A percentile compares a stretch with the other conserved stretches of the same genome.
Conservation (phyloP, 2,113 vertebrate species). For the Diphyllodes magnificus region DNA sequence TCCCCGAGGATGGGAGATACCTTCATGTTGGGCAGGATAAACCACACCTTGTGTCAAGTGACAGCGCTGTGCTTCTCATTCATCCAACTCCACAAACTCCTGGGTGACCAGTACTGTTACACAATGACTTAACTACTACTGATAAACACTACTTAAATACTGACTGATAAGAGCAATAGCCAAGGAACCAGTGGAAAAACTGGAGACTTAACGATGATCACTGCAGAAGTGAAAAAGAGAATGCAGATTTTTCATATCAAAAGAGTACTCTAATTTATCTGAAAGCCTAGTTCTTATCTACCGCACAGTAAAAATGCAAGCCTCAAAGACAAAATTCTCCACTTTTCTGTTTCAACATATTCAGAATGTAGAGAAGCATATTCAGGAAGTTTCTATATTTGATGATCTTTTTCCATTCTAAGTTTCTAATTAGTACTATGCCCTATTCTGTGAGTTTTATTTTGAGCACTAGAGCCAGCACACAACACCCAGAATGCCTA, state of each 20-base stretch:
- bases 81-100: background rate
- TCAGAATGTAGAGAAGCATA: conserved; percentile 42
- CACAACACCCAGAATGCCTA: conserved; percentile 42
- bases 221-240: background rate
- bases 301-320: background rate
- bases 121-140: background rate
- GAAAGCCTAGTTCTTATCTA: conserved; percentile 12
- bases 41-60: background rate
- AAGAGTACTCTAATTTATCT: background rate
- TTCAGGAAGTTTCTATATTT: conserved; percentile 64
- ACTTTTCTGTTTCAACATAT: conserved; percentile 27
- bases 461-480: conserved; percentile 50
- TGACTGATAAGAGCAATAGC: background rate
- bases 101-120: background rate
- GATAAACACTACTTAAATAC: background rate
- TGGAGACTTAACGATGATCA: background rate
- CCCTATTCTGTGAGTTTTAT: conserved; percentile 56
- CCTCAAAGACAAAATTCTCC: conserved; percentile 35
- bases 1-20: background rate
- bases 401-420: conserved; percentile 57
- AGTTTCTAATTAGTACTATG: conserved; percentile 59
- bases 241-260: background rate
- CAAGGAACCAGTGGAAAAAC: background rate
- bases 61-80: background rate
- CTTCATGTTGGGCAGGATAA: background rate